Evolutionary conservation across 2,797 vertebrate genomes (phyloP).

Genomic region (Premnoplex brunnescens): DNA sequence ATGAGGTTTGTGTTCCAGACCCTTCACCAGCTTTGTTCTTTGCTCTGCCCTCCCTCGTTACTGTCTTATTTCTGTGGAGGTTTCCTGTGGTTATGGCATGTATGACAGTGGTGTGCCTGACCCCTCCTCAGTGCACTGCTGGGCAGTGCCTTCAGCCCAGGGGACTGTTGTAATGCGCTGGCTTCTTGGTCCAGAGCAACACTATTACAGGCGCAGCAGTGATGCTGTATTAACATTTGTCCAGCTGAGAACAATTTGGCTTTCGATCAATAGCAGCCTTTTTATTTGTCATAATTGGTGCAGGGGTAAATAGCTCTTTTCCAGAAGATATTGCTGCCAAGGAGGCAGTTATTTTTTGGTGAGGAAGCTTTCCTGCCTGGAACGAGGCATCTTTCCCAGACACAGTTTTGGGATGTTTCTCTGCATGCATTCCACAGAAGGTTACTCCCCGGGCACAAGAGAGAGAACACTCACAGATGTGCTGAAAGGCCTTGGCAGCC

Average conservation of each 20-base stretch:
- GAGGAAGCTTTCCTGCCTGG: too few species aligned
- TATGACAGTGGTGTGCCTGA: not conserved
- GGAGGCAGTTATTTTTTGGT: too few species aligned
- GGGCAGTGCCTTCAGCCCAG: not conserved
- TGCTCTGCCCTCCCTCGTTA: rapidly evolving
- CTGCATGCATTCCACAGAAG: too few species aligned
- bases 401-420: too few species aligned
- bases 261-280: not conserved
- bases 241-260: not conserved
- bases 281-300: not conserved
- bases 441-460: too few species aligned
- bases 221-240: conserved; percentile 8
- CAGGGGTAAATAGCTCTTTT: too few species aligned
- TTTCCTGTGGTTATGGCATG: not conserved
- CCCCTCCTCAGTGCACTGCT: not conserved
- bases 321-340: too few species aligned
- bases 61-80: not conserved
- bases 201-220: not conserved
- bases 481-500: too few species aligned
- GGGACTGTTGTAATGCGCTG: not conserved
- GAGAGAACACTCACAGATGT: too few species aligned
- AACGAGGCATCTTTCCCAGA: too few species aligned
- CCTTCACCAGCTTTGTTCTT: not conserved
- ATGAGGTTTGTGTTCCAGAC: not conserved
- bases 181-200: not conserved